Percentiles rank a stretch among this genome's conserved stretches.
Evolutionary conservation across 2,888 invertebrate species (phyloP).

Genomic region (Tuberolachnus salignus): DNA sequence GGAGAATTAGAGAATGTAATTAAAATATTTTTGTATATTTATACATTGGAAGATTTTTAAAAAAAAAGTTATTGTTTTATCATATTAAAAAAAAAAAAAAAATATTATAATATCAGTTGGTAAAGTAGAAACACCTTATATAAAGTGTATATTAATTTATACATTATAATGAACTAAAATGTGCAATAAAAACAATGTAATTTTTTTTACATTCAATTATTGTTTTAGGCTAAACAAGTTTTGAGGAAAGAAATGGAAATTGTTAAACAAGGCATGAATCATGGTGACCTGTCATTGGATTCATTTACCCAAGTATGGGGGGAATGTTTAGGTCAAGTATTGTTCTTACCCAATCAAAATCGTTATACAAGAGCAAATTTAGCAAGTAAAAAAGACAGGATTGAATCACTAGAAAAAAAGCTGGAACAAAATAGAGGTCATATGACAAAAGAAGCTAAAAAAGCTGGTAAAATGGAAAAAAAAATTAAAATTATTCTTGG

Average conservation of each 20-base stretch:
- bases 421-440: conserved; percentile 91
- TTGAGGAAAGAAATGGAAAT: conserved; percentile 84
- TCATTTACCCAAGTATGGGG: conserved; percentile 96
- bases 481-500: conserved; percentile 94
- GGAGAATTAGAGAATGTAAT: conserved; percentile 70
- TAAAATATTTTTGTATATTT: conserved; percentile 36
- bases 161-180: too few relatives aligned
- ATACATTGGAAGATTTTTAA: background rate
- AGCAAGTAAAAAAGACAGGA: conserved; percentile 93
- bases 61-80: background rate
- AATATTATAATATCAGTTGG: too few relatives aligned
- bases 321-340: conserved; percentile 89
- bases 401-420: conserved; percentile 90
- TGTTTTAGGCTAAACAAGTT: conserved; percentile 68
- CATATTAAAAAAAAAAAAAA: too few relatives aligned
- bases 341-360: conserved; percentile 90
- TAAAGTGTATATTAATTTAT: too few relatives aligned
- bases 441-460: conserved; percentile 96
- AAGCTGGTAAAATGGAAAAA: conserved; percentile 96
- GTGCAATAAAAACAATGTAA: too few relatives aligned
- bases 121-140: too few relatives aligned
- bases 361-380: conserved; percentile 92
- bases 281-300: conserved; percentile 90
- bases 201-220: conserved; percentile 20
- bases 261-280: conserved; percentile 92